Evolutionary conservation across 2,797 vertebrate species (phyloP), one percentile per base, ranked within the genome.

Genomic region (Micromesistius poutassou): DNA sequence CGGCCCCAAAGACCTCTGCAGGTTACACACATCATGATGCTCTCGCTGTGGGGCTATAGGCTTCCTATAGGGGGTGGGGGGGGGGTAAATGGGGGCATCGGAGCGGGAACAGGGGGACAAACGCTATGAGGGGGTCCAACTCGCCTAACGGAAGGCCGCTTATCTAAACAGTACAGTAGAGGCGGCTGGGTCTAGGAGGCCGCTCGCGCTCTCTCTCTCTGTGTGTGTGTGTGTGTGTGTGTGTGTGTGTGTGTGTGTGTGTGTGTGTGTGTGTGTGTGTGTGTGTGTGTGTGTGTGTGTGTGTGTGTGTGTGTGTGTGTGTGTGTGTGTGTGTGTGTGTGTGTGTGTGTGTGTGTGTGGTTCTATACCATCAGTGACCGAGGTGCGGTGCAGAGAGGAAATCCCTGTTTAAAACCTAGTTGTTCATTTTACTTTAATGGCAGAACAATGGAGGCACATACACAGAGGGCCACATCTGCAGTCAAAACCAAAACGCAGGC

Each of bases 351-450:
- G 82, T 79, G 83, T 5, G 74, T 79, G 73, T 81, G 68, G 2
- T 19, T 62, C 36, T 5, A 80, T 79, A 88, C 90, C 86, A 90
- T 91, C 89, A 82, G 75, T 55, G 79, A 84, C 76, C 79, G 84
- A 50, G 85, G 82, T 83, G 82, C 85, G 79, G 87, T 83, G 79
- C 84, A 71, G 5, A 82, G 79, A 90, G 88, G 88, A 92, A 93
- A 88, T 87, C 83, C 82, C 80, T 86, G 86, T 88, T 88, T 86
- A 88, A 90, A 89, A 86, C 89, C 85, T 62, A 88, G 77, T 89
- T 81, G 77, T 42, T 86, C 81, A 86, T 79, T 81, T 84, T 66
- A 62, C 75, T 75, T 78, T 36, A 74, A 28, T 0, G 2, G 8
- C 62, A 77, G 79, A 91, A 92, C 87, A 91, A 91, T 87, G 79